Percentiles rank a stretch among this genome's conserved stretches.
Evolutionary conservation across 2,888 invertebrate genomes (phyloP).

Genomic region (Agapostemon virescens): DNA sequence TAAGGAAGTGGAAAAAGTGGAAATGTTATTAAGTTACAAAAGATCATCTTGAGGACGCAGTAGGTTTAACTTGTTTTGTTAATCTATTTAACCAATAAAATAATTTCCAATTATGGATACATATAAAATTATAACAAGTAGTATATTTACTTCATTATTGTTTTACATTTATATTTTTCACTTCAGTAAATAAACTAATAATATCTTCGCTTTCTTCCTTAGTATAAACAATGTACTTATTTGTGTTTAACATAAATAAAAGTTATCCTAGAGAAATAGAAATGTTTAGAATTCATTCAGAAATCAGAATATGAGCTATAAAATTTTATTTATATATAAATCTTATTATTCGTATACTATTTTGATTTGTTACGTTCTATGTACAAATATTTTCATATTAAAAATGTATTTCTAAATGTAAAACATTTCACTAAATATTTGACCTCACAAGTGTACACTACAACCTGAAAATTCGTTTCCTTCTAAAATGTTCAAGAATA

Average conservation of each 20-base stretch:
- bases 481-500: too few species aligned
- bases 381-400: conserved; percentile 37
- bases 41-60: too few species aligned
- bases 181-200: not conserved
- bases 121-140: not conserved
- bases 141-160: conserved; percentile 10
- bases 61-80: too few species aligned
- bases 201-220: not conserved
- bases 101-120: too few species aligned
- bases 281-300: conserved; percentile 32
- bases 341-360: not conserved
- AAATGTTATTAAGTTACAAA: too few species aligned
- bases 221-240: conserved; percentile 25
- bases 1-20: too few species aligned
- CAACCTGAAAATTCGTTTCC: too few species aligned
- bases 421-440: conserved; percentile 17
- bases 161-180: conserved; percentile 7
- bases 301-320: conserved; percentile 32
- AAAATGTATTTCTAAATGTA: conserved; percentile 45
- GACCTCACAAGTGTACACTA: not conserved
- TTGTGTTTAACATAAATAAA: not conserved
- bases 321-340: not conserved
- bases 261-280: conserved; percentile 38
- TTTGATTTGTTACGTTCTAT: conserved; percentile 17
- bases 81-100: too few species aligned